phyloP scores from a whole-genome alignment of 1,140 invertebrate species.

The Atta colombica region DNA sequence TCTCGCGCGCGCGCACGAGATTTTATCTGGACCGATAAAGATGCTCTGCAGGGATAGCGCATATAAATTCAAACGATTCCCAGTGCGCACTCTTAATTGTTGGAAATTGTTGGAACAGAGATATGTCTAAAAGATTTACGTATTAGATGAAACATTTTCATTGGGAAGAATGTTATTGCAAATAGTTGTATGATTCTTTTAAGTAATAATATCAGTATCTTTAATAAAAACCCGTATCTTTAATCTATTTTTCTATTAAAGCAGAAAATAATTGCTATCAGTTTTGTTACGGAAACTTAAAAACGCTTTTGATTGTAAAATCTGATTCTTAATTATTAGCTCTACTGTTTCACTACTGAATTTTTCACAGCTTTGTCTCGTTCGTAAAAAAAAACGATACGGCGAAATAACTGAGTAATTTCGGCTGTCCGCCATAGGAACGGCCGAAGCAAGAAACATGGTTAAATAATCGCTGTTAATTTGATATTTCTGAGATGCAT shows the following conservation, averaged over 20 bases:
- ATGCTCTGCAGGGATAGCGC: not conserved
- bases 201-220: no score
- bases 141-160: not conserved
- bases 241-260: not conserved
- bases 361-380: constrained; percentile 5
- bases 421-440: not conserved
- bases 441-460: not conserved
- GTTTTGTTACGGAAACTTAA: not conserved
- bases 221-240: not conserved
- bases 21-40: constrained; percentile 37
- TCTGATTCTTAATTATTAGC: no score
- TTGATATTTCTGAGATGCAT: constrained; percentile 54
- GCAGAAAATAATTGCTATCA: not conserved
- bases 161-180: constrained; percentile 8
- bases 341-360: not conserved
- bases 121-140: not conserved
- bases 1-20: not conserved
- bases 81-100: constrained; percentile 45
- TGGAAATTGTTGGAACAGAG: constrained; percentile 2
- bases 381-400: not conserved
- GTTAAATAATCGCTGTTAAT: constrained; percentile 39
- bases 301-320: not conserved
- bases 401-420: constrained; percentile 30
- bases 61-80: constrained; percentile 39
- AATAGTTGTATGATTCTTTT: no score